These are phyloP conservation scores for Protobothrops mucrosquamatus DNA, from an alignment of 2,113 vertebrate genomes.

Conservation along the genomic window DNA sequence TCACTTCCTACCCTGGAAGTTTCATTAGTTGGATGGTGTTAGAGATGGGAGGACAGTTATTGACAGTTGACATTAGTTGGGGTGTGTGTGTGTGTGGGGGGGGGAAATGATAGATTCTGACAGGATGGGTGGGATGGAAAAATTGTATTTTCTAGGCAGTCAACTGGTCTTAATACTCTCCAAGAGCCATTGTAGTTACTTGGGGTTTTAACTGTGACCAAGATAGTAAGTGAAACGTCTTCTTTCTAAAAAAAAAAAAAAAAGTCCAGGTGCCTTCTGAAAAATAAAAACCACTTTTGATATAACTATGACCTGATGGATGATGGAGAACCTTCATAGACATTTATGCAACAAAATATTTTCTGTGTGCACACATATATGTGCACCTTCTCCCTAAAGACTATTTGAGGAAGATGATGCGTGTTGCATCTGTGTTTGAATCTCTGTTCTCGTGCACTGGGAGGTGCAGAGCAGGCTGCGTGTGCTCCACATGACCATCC, in stretches of 20 bases:
- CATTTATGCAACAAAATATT: neutral
- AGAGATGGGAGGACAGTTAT: neutral
- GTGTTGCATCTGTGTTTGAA: neutral
- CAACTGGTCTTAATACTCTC: neutral
- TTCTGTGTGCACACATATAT: neutral
- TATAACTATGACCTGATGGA: neutral
- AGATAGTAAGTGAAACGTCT: neutral
- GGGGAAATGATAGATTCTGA: neutral
- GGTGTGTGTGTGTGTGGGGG: neutral
- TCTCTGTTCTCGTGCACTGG: neutral
- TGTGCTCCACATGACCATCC: neutral
- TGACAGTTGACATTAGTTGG: neutral
- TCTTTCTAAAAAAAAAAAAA: neutral
- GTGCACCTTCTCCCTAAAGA: neutral
- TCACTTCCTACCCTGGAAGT: neutral
- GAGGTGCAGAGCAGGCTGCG: neutral
- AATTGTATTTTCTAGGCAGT: neutral
- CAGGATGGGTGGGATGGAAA: neutral
- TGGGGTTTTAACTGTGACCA: neutral
- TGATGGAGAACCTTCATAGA: neutral
- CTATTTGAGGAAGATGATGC: neutral
- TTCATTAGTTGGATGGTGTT: neutral
- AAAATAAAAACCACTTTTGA: neutral
- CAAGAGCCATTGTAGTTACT: neutral
- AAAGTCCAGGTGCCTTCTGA: neutral